Evolutionary conservation across 2,113 vertebrate species (phyloP), one percentile per base, ranked within the genome.

Genomic region (Lasiurus cinereus): DNA sequence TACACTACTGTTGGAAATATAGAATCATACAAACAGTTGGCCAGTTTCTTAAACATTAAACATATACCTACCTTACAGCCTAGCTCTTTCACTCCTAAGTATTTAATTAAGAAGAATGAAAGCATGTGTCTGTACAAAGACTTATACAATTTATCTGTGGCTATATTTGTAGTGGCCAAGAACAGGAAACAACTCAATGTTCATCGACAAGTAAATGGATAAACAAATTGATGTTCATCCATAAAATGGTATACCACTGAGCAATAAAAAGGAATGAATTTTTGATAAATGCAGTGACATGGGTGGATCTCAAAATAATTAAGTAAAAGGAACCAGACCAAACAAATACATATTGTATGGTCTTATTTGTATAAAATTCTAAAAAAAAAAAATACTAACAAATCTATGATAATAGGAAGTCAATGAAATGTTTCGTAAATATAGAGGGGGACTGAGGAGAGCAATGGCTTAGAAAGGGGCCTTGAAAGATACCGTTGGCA

Each of bases 41-140:
- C 36, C n/a, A 80, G 15, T 76, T 91, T 86, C 29, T 80, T 82
- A 77, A 86, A 85, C 8, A 73, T 78, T 89, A 83, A 77, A 62
- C 5, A 54, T 82, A 43, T 31, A 76, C 43, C 22, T 43, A n/a
- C 46, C 39, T 46, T 24, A 27, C 70, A 18, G n/a, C 24, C 64
- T 48, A 73, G 6, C 48, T 33, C 54, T 94, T 92, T 9, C 0
- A 69, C 5, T 87, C 24, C 27, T 64, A 67, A 77, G 14, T 91
- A 50, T 80, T 59, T 80, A 82, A 59, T 62, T 36, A 87, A 72
- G 31, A 94, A 72, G 66, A 93, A 59, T 48, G 31, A 95, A 89
- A 89, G 21, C 22, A 80, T 56, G 78, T 87, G 15, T 82, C 52
- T 19, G 22, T 73, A 56, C 8, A 80, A 83, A 91, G 29, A 85